Evolutionary conservation across 2,113 vertebrate species (phyloP), one percentile per base, ranked within the genome.

Genomic region (Phrynosoma blainvillii): DNA sequence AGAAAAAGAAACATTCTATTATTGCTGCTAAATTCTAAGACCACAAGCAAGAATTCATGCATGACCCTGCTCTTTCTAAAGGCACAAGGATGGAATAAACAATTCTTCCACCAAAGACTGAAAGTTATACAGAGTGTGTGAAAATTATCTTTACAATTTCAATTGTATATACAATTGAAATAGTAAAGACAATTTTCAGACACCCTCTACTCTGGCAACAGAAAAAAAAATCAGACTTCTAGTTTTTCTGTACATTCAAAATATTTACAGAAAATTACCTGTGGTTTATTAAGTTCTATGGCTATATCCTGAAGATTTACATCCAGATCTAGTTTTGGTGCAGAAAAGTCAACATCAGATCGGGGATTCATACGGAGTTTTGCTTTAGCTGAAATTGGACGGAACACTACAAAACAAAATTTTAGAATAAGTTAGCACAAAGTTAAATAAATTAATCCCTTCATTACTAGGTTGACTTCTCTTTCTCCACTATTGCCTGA

Each of bases 281-380:
- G 99, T 80, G 97, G 96, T 92, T 98, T 98, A 95, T 98, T 98
- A 85, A 99, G 97, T 94, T 99, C 98, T 89, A 99, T 96, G 59
- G 97, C 97, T 95, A 99, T 98, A 85, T 98, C 97, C 27, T 98
- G 96, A 86, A 99, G 97, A 88, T 98, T 98, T 93, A 99, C 97
- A 90, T 97, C 97, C 84, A 99, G 93, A 90, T 99, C 98, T 93
- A 99, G 96, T 95, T 99, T 99, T 0, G 99, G 98, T 52, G 97
- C 96, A 11, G 98, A 98, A 96, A 98, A 98, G 92, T 99, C 98
- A 93, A 98, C 94, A 92, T 99, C 98, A n/a, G 98, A 97, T 93
- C 98, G 96, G 27, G 97, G 99, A 96, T 99, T 99, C 99, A 99
- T 99, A 83, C 97, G 97, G 42, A 99, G 97, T 94, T 98, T 99